Evolutionary conservation across 2,888 invertebrate species (phyloP).

Genomic region (Stenurella melanura): DNA sequence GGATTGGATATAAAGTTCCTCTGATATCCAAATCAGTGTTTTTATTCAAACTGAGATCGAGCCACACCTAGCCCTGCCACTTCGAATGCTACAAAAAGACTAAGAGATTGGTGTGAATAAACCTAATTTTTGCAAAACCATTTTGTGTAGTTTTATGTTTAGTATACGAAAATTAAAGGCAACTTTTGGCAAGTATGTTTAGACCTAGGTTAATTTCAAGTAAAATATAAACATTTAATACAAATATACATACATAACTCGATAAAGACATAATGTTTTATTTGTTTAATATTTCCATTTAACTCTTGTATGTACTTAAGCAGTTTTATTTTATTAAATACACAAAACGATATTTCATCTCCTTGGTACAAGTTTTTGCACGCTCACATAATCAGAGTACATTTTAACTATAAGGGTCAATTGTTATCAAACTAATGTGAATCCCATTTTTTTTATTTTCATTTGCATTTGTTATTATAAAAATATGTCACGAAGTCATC

Average conservation of each 20-base stretch:
- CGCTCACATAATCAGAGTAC: conserved; percentile 11
- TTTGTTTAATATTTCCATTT: neutral
- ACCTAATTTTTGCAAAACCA: too few species aligned
- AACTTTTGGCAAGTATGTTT: neutral
- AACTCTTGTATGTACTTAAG: neutral
- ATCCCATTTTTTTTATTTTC: neutral
- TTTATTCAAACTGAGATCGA: too few species aligned
- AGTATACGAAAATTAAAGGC: too few species aligned
- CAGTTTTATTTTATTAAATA: neutral
- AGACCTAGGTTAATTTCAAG: neutral
- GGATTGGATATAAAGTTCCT: too few species aligned
- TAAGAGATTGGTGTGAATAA: too few species aligned
- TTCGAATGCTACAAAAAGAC: too few species aligned
- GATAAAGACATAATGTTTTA: neutral
- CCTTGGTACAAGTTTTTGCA: conserved; percentile 11
- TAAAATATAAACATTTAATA: neutral
- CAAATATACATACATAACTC: neutral
- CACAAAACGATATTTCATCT: conserved; percentile 11
- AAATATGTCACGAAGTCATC: conserved; percentile 26
- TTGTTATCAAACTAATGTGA: neutral
- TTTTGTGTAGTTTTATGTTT: too few species aligned
- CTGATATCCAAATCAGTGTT: too few species aligned
- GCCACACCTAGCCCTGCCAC: too few species aligned
- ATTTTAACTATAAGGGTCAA: conserved; percentile 13
- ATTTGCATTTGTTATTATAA: conserved; percentile 24